Conservation (phyloP, 2,113 vertebrate genomes). For the Mustela nigripes region DNA sequence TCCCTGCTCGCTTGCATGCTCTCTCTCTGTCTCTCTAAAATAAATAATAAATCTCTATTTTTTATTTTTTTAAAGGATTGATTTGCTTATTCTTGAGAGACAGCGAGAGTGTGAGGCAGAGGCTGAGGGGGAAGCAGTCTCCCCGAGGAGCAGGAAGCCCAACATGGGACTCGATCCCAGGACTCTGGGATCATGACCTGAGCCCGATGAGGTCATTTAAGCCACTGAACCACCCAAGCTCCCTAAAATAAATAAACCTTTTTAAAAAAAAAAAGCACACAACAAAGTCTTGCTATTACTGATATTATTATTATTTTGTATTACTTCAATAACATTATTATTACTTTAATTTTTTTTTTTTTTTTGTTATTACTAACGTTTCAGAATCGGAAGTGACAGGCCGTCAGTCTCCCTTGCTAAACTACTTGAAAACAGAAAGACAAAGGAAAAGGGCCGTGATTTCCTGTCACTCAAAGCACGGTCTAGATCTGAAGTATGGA, state of each 20-base stretch:
- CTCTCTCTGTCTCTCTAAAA: not conserved
- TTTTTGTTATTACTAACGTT: not conserved
- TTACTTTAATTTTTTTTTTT: not conserved
- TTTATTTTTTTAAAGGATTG: not conserved
- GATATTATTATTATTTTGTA: not conserved
- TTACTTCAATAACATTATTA: not conserved
- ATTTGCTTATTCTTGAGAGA: no score
- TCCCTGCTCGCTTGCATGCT: not conserved
- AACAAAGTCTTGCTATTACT: not conserved
- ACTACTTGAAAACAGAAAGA: not conserved
- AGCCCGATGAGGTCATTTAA: no score
- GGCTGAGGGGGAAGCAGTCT: no score
- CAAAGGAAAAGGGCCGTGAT: not conserved
- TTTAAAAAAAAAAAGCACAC: not conserved
- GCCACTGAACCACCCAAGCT: no score
- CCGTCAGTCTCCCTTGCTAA: not conserved
- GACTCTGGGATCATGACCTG: no score
- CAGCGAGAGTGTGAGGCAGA: no score
- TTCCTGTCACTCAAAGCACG: not conserved
- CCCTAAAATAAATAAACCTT: not conserved
- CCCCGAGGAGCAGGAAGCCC: no score
- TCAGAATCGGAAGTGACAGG: not conserved
- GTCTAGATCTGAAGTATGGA: accelerated
- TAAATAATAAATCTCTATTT: not conserved
- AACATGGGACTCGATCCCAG: no score